A percentile compares a stretch with the other conserved stretches of the same genome.
phyloP scores from a whole-genome alignment of 2,797 vertebrate species.

The Scleropages formosus region DNA sequence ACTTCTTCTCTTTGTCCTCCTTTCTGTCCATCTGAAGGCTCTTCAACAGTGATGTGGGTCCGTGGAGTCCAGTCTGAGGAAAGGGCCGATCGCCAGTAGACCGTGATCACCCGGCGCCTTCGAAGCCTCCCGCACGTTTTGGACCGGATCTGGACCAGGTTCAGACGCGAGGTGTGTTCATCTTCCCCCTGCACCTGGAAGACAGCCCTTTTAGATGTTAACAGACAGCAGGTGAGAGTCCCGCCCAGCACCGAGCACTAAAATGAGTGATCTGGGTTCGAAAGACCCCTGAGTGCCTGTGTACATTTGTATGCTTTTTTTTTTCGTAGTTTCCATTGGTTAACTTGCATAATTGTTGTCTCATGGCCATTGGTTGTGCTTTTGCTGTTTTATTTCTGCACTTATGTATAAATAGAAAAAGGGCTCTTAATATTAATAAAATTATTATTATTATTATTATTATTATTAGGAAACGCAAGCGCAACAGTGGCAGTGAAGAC shows the following conservation, averaged over 20 bases:
- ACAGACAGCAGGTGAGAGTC: slow-evolving; percentile 54
- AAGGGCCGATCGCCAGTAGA: neutral
- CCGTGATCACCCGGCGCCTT: neutral
- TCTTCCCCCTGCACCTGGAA: neutral
- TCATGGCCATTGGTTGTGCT: too few species aligned
- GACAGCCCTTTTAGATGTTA: slow-evolving; percentile 43
- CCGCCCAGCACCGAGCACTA: too few species aligned
- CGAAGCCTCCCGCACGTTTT: neutral
- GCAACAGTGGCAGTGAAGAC: slow-evolving; percentile 80
- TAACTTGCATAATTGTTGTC: too few species aligned
- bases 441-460: slow-evolving; percentile 36
- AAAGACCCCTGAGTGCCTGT: too few species aligned
- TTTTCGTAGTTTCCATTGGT: too few species aligned
- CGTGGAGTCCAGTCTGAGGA: neutral
- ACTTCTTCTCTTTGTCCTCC: too few species aligned
- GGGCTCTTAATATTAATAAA: too few species aligned
- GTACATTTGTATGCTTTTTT: neutral
- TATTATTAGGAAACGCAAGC: slow-evolving; percentile 82
- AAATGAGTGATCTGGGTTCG: too few species aligned
- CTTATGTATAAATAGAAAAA: too few species aligned
- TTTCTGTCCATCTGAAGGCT: too few species aligned
- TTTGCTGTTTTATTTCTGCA: neutral
- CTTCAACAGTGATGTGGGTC: too few species aligned
- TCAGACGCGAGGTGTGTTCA: neutral
- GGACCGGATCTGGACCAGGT: slow-evolving; percentile 16